Percentiles rank a stretch among this genome's conserved stretches.
Evolutionary conservation across 2,888 invertebrate species (phyloP).

Genomic region (Rhamphomyia laevipes): DNA sequence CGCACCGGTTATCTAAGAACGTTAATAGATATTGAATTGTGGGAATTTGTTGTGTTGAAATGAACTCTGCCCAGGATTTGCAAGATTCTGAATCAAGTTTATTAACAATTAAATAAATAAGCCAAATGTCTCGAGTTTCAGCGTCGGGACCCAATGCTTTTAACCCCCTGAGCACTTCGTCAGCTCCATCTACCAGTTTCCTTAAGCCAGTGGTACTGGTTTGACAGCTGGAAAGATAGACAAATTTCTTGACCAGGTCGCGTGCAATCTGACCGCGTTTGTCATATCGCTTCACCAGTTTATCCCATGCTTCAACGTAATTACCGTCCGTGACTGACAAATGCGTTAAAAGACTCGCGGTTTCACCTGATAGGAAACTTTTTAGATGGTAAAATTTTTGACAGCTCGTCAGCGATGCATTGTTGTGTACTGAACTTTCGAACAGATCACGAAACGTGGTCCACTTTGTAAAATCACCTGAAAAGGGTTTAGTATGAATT

Average conservation of each 20-base stretch:
- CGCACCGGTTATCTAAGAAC: too few species aligned
- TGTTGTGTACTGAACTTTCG: slow-evolving; percentile 9
- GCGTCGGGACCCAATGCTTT: too few species aligned
- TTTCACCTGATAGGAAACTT: slow-evolving; percentile 10
- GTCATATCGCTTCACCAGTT: slow-evolving; percentile 11
- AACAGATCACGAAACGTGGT: slow-evolving; percentile 13
- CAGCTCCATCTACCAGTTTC: neutral
- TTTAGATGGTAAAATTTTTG: slow-evolving; percentile 14
- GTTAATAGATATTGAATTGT: too few species aligned
- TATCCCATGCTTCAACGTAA: slow-evolving; percentile 12
- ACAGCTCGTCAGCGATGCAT: slow-evolving; percentile 6
- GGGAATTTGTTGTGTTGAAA: too few species aligned
- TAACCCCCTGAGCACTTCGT: too few species aligned
- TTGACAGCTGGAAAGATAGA: slow-evolving; percentile 2
- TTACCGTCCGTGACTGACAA: slow-evolving; percentile 12
- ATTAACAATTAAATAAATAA: too few species aligned
- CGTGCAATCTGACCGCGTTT: slow-evolving; percentile 9
- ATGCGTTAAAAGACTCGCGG: slow-evolving; percentile 11
- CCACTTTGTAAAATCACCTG: slow-evolving; percentile 13
- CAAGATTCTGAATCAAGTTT: too few species aligned
- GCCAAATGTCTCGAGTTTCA: too few species aligned
- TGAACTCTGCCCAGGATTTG: too few species aligned
- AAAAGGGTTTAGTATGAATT: slow-evolving; percentile 11
- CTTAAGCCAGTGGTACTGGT: neutral
- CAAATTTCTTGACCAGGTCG: slow-evolving; percentile 8